These are phyloP conservation scores for Phoeniculus purpureus DNA, from an alignment of 2,797 vertebrate genomes.

Conservation along the genomic window DNA sequence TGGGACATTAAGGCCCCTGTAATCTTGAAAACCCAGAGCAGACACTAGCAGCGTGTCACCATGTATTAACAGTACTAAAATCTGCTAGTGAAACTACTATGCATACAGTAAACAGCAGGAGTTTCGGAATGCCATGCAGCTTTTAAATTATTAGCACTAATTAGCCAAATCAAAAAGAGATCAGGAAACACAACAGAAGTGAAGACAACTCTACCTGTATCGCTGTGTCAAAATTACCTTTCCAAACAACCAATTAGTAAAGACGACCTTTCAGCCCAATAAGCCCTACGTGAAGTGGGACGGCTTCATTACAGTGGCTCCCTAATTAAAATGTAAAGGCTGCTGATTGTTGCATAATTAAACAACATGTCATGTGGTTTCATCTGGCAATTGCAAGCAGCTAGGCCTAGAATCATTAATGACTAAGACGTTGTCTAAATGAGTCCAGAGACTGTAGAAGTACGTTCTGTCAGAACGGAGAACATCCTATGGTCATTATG, in stretches of 20 bases:
- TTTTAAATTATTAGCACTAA: conserved; percentile 81
- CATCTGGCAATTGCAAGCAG: conserved; percentile 51
- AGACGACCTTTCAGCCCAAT: conserved; percentile 69
- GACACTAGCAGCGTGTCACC: conserved; percentile 47
- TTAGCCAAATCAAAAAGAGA: conserved; percentile 78
- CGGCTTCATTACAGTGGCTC: conserved; percentile 71
- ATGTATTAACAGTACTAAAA: conserved; percentile 66
- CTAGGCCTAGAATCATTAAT: conserved; percentile 55
- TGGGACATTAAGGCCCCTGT: not conserved
- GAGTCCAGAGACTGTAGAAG: conserved; percentile 49
- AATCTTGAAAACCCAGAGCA: conserved; percentile 44
- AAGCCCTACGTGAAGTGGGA: conserved; percentile 63
- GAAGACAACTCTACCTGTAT: conserved; percentile 70
- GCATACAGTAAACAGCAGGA: conserved; percentile 71
- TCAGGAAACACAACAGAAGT: conserved; percentile 65
- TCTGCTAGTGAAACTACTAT: conserved; percentile 69
- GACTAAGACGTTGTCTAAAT: conserved; percentile 44
- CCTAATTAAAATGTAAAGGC: conserved; percentile 84
- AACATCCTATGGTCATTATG: conserved; percentile 67
- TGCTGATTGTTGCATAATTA: conserved; percentile 83
- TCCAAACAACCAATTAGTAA: conserved; percentile 81
- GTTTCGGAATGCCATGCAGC: conserved; percentile 61
- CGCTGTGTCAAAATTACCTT: conserved; percentile 70
- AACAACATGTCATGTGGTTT: conserved; percentile 72
- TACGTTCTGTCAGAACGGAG: conserved; percentile 30